Conservation (phyloP, 2,113 vertebrate species). For the Stegastes partitus region DNA sequence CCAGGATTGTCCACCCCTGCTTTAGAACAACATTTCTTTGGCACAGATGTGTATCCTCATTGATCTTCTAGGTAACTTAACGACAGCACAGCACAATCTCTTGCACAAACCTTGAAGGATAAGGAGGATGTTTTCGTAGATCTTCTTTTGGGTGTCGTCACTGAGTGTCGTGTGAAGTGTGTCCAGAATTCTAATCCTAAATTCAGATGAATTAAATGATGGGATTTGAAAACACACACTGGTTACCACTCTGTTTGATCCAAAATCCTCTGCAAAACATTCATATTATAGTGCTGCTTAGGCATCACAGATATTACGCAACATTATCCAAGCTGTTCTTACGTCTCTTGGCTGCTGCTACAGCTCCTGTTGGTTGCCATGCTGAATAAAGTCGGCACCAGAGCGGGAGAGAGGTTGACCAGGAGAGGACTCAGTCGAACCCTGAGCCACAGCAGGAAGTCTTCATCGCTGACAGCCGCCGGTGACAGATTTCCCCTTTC, state of each 20-base stretch:
- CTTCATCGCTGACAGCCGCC: conserved; percentile 55
- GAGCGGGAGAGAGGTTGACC: conserved; percentile 42
- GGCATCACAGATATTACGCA: not conserved
- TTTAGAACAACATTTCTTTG: no score
- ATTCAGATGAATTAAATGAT: conserved; percentile 18
- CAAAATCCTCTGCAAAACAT: not conserved
- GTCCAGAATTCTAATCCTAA: conserved; percentile 58
- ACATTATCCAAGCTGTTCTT: conserved; percentile 27
- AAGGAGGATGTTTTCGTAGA: conserved; percentile 40
- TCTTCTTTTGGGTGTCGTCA: conserved; percentile 48
- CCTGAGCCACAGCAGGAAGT: conserved; percentile 70
- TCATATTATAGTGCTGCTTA: not conserved
- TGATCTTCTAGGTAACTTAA: no score
- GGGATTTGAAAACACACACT: not conserved
- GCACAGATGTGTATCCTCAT: no score
- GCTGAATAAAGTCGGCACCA: conserved; percentile 64
- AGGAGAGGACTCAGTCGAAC: conserved; percentile 69
- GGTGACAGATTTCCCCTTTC: conserved; percentile 62
- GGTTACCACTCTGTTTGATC: not conserved
- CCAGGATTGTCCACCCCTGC: no score
- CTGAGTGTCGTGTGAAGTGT: conserved; percentile 41
- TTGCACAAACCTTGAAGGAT: conserved; percentile 54
- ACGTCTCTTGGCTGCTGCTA: conserved; percentile 71
- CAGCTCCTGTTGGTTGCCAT: conserved; percentile 57
- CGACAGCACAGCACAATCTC: not conserved